Evolutionary conservation across 1,140 invertebrate species (phyloP), one percentile per base, ranked within the genome.

Genomic region (Psilanteris sp.): DNA sequence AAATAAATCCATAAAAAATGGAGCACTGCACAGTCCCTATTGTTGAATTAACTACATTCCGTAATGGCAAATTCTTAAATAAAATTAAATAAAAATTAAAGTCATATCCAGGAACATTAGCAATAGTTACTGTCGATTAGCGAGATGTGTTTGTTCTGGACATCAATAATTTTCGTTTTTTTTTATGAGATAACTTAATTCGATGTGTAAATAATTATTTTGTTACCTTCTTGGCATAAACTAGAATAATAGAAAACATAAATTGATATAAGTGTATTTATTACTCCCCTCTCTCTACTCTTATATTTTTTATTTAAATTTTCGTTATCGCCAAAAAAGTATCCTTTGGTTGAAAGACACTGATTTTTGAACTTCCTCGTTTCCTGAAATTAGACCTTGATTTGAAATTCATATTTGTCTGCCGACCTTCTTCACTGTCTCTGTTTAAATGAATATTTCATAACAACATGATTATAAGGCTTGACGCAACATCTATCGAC

Each of bases 171-270:
- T 36, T 54, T 66, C 29, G n/a, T n/a, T n/a, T 52, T 64, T 14
- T 22, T 66, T 44, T 26, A 44, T 8, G n/a, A 48, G 61, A 46
- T 14, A 18, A 54, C 55, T 66, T 66, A 66, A 48, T 54, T 66
- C 29, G 11, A 48, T 61, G 27, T 66, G 61, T 66, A 66, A 34
- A 67, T 67, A 67, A 37, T 67, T 55, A 67, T 67, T 67, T 67
- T 67, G 20, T 67, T 67, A 67, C 31, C 27, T 67, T 67, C 50
- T 55, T 67, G 50, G 50, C 62, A 55, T 55, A 66, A 44, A 20
- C 29, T 67, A 55, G 31, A 36, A 26, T 36, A 48, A 37, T 43
- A 67, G 24, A 55, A 55, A 11, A 37, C 31, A 4, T 39, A 39
- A 55, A 55, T 27, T 36, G 8, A 52, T 52, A 36, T 8, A n/a